Conservation (phyloP, 2,113 vertebrate species). For the Orientallactaga bullata region DNA sequence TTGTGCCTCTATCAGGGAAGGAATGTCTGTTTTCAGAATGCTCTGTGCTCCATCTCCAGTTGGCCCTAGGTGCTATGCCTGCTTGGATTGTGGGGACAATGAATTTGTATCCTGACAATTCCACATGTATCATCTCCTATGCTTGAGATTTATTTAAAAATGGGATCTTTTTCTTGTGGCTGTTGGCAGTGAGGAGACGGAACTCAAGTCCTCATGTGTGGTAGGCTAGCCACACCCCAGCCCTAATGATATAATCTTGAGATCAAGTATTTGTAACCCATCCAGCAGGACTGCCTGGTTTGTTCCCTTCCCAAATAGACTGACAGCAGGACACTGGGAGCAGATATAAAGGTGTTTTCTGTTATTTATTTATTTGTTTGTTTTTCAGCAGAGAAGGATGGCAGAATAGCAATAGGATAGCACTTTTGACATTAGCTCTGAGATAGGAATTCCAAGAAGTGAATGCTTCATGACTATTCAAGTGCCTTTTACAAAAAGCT, state of each 20-base stretch:
- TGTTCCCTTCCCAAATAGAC: not conserved
- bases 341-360: not conserved
- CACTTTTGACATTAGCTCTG: not conserved
- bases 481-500: not conserved
- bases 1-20: not conserved
- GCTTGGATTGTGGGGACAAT: not conserved
- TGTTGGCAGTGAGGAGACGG: not conserved
- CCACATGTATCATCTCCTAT: not conserved
- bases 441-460: not conserved
- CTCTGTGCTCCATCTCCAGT: not conserved
- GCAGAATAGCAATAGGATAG: not conserved
- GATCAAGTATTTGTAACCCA: not conserved
- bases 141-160: not conserved
- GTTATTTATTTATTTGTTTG: not conserved
- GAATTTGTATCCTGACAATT: not conserved
- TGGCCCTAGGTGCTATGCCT: not conserved
- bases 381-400: not conserved
- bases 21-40: not conserved
- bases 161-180: not conserved
- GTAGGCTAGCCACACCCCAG: not conserved
- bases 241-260: not conserved
- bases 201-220: not conserved
- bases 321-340: not conserved
- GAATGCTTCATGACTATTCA: not conserved
- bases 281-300: not conserved